Evolutionary conservation across 2,888 invertebrate species (phyloP), one percentile per base, ranked within the genome.

Genomic region (Trichogramma dendrolimi): DNA sequence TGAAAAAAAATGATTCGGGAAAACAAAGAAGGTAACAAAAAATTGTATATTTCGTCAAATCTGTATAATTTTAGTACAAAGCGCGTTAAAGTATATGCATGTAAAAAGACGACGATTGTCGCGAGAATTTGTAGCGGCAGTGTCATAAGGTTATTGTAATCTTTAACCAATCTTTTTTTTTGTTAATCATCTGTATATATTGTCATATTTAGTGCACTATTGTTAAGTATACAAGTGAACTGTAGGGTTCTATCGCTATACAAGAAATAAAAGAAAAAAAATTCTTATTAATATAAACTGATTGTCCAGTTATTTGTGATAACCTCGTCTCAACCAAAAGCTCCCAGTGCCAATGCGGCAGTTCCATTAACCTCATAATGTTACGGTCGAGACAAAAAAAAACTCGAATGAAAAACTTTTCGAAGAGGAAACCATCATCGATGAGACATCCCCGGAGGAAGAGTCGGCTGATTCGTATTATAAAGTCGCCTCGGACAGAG

Each of bases 101-200:
- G 71, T 71, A 71, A 57, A 51, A 63, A 58, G 57, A 61, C 60
- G 54, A 60, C 55, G 57, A 60, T 62, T 48, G 65, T 52, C 62
- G 62, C 42, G 46, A 60, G 52, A 58, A 43, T 27, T 27, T 27
- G 27, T 27, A 41, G 42, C 57, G 59, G 58, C 58, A 53, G 53
- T 54, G 58, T 63, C 27, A 63, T 65, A 62, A 65, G 59, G 61
- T 61, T 55, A 65, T 63, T 27, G 27, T 61, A 61, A 61, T 40
- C 63, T 63, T 65, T 65, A 61, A 59, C 63, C 60, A 59, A 46
- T 60, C 61, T 67, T 71, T 69, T 72, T 70, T 70, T 75, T 77
- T 74, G 74, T 75, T 76, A 76, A 74, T 71, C 76, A 78, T 77
- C 73, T 78, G 79, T 79, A 78, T 73, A 79, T 79, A 79, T 70